Conservation (phyloP, 2,797 vertebrate species). For the Garrulus glandarius region DNA sequence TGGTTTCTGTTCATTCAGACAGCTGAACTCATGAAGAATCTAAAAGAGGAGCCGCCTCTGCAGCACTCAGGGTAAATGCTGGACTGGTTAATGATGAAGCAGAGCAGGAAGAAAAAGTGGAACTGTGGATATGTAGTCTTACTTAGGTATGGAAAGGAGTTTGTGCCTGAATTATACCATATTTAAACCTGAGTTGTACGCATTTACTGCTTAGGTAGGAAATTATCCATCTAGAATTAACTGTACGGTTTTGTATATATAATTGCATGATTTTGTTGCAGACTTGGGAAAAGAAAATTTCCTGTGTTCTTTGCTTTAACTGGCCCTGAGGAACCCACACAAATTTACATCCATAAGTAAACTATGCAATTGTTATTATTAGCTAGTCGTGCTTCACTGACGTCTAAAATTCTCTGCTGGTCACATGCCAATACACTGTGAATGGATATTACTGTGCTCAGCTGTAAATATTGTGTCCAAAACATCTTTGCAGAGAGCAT, state of each 20-base stretch:
- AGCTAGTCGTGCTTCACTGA: not conserved
- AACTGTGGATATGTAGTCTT: not conserved
- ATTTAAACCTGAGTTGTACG: not conserved
- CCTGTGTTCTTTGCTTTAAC: not conserved
- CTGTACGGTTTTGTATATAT: not conserved
- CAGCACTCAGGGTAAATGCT: not conserved
- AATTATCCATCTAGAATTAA: not conserved
- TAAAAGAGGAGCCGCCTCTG: not conserved
- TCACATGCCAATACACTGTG: not conserved
- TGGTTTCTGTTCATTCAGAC: not conserved
- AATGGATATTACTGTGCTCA: not conserved
- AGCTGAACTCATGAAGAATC: not conserved
- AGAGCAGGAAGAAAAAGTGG: not conserved
- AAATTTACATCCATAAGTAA: constrained; percentile 11
- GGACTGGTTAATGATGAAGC: not conserved
- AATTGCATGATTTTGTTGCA: not conserved
- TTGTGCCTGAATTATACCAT: not conserved
- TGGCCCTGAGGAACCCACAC: not conserved
- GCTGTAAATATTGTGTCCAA: not conserved
- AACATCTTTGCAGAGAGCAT: not conserved
- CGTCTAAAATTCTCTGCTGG: not conserved
- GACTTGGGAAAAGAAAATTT: not conserved
- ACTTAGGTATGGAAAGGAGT: not conserved
- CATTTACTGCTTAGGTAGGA: not conserved
- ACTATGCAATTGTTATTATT: not conserved